Percentiles rank a stretch among this genome's conserved stretches.
These are phyloP conservation scores for Gari tellinella DNA, from an alignment of 2,888 invertebrate species.

Conservation along the genomic window DNA sequence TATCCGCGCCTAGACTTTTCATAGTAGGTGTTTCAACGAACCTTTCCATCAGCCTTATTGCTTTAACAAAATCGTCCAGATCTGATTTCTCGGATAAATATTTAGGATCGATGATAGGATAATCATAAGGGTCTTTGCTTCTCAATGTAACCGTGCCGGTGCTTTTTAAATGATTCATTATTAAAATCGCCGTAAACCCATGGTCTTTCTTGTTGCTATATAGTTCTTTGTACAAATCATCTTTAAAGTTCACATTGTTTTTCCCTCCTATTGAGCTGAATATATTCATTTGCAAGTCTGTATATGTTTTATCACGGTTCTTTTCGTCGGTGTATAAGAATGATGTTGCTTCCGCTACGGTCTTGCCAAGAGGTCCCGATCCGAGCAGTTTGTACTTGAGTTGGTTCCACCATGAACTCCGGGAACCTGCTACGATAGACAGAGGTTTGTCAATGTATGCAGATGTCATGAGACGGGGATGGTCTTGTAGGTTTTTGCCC, in stretches of 20 bases:
- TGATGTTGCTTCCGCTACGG: background rate
- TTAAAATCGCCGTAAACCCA: slow-evolving; percentile 34
- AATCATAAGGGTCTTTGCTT: slow-evolving; percentile 90
- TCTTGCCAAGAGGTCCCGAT: background rate
- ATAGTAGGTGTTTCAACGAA: slow-evolving; percentile 43
- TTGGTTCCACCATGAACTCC: background rate
- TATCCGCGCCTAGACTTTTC: slow-evolving; percentile 35
- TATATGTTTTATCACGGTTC: background rate
- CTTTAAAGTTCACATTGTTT: background rate
- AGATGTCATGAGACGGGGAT: slow-evolving; percentile 23
- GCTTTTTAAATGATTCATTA: slow-evolving; percentile 87
- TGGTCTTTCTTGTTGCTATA: slow-evolving; percentile 69
- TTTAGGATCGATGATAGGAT: slow-evolving; percentile 94
- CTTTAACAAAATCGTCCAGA: slow-evolving; percentile 81
- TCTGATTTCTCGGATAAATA: slow-evolving; percentile 90
- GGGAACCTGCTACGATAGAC: background rate
- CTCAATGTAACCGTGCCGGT: slow-evolving; percentile 91
- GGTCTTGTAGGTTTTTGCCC: slow-evolving; percentile 78
- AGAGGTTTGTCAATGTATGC: background rate
- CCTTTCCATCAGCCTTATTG: slow-evolving; percentile 36
- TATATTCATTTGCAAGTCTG: slow-evolving; percentile 2
- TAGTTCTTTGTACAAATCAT: background rate
- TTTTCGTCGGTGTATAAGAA: slow-evolving; percentile 8
- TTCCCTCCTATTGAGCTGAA: background rate
- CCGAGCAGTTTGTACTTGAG: slow-evolving; percentile 3